Evolutionary conservation across 2,888 invertebrate species (phyloP), one percentile per base, ranked within the genome.

Genomic region (Brachypalpus laphriformis): DNA sequence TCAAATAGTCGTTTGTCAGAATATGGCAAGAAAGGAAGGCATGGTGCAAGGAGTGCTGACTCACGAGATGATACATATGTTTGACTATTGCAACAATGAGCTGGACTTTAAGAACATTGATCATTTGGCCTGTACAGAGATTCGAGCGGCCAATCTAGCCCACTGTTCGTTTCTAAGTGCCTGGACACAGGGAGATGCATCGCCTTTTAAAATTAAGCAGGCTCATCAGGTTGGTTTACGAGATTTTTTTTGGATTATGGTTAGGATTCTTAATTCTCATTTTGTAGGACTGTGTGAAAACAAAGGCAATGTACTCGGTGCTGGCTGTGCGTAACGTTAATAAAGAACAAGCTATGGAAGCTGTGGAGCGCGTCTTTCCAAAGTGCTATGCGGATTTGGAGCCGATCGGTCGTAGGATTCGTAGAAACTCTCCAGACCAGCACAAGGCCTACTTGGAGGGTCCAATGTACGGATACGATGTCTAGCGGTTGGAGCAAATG

Each of bases 31-130:
- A 18, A 93, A 93, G 25, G 93, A 95, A 89, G 94, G 94, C 9
- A 93, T 95, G 91, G 94, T 97, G 0, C 96, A 96, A 90, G 96
- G 95, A 20, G 96, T 98, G 0, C 90, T 99, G 47, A 95, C 96
- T 0, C 99, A 99, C 89, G 99, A 99, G 92, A 94, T 99, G 94
- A 96, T 98, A 56, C 99, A 99, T 91, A 98, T 98, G 97, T 98
- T 98, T 90, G 99, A 99, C 91, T 96, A 95, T 90, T 99, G 99
- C 90, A 94, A 95, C 49, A 96, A 98, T 87, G 94, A 98, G 56
- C 90, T 98, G 72, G 96, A 99, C 92, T 97, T 98, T 89, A 95
- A 94, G 88, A 97, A 98, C 90, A 93, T 98, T 87, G 96, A 98
- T 87, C 99, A 99, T 91, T 92, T 99, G 75, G 98, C 98, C 0